Base-by-base conservation (phyloP, 2,113 vertebrate species). In the Pampusana beccarii region DNA sequence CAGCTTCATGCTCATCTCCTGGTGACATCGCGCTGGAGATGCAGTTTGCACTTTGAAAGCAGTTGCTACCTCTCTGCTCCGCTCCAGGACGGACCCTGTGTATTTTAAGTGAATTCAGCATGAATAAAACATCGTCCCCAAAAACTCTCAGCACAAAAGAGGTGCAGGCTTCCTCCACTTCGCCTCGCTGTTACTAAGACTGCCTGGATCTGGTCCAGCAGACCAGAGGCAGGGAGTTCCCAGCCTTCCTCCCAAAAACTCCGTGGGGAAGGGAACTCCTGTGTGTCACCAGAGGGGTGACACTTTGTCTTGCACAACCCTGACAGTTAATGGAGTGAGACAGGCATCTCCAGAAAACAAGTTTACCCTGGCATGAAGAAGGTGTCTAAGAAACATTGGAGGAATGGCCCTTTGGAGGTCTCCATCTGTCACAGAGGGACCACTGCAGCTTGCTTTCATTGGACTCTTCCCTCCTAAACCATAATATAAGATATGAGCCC, bases 141-240 rank as follows among this genome's bases (percentile, higher is more conserved):
- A 44, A 88, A 91, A 12, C 9, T 50, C 34, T 16, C n/a, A 67
- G 62, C 20, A 66, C 20, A 11, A 16, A 29, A 74, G 78, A 42
- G 48, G 20, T 7, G 40, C 34, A 62, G 46, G 17, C 46, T 42
- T 86, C 46, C 29, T 7, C 9, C 2, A 3, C 16, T 80, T 40
- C 31, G 40, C 70, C 33, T 73, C 33, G 38, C 17, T 0, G 0
- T 65, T 54, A 58, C n/a, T 54, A 62, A 8, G 13, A 78, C 8
- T 24, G 28, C 33, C 80, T 61, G 78, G 31, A 80, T 67, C 54
- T 71, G 48, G 17, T 33, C 2, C 4, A 80, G 34, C 66, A 78
- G 38, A 79, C 13, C 19, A 51, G 54, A 44, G 33, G 62, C 70
- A 85, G 13, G 46, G 20, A 71, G 42, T 29, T 83, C 67, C 56